Percentiles rank a stretch among this genome's conserved stretches.
These are phyloP conservation scores for Anaspis maculata DNA, from an alignment of 2,888 invertebrate genomes.

Conservation along the genomic window DNA sequence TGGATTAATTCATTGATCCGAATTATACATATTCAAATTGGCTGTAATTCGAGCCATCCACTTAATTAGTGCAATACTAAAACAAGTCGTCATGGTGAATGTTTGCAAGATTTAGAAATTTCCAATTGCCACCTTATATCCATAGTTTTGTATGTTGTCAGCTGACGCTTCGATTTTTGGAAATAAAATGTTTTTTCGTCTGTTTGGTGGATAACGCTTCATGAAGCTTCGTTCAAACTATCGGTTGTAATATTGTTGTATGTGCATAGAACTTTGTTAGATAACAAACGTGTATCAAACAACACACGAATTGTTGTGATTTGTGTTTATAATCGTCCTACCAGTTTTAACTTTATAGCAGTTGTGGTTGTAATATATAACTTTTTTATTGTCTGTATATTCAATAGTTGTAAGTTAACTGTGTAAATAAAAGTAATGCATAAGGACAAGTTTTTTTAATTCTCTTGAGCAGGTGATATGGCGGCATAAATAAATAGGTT, in stretches of 20 bases:
- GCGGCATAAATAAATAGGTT: no score
- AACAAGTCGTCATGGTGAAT: constrained; percentile 6
- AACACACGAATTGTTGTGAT: constrained; percentile 10
- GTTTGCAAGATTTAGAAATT: no score
- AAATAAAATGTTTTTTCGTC: no score
- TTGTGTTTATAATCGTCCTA: constrained; percentile 12
- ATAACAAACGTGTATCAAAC: no score
- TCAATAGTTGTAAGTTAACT: constrained; percentile 16
- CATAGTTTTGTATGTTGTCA: no score
- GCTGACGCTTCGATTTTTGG: no score
- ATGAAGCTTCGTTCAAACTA: constrained; percentile 2
- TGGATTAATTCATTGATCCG: no score
- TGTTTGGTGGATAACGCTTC: not conserved
- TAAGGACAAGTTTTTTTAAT: no score
- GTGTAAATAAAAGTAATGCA: not conserved
- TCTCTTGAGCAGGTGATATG: no score
- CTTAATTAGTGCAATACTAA: constrained; percentile 25
- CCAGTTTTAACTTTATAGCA: constrained; percentile 12
- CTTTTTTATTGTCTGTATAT: constrained; percentile 23
- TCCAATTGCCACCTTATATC: no score
- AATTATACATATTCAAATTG: no score
- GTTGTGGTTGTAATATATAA: constrained; percentile 24
- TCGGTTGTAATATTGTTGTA: constrained; percentile 15
- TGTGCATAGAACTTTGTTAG: constrained; percentile 12
- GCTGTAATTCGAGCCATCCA: constrained; percentile 27